Base-by-base conservation (phyloP, 2,113 vertebrate genomes). In the Cryptomyrus ogoouensis region DNA sequence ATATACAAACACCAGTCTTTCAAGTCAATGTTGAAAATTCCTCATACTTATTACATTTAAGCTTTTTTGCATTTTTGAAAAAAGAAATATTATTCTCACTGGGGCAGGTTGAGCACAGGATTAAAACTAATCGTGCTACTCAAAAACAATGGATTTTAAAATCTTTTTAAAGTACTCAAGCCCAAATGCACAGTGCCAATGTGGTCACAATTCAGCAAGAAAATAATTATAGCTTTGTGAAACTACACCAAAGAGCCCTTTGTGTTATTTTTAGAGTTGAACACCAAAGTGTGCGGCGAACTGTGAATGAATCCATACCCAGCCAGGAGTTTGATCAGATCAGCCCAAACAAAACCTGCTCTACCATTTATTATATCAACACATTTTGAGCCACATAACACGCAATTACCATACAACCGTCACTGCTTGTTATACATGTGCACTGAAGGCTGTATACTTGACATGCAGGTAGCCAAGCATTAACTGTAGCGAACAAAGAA, bases 191-290 rank as follows among this genome's bases (percentile, higher is more conserved):
- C 44, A n/a, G 44, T 47, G 44, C 83, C 83, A 47, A 46, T 47
- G 24, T 21, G 19, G 83, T 46, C 83, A 47, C 83, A 47, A 46
- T 47, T 47, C 83, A n/a, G 44, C 44, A 84, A 21, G 39, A n/a
- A 47, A 84, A 84, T 84, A 84, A 84, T 84, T 84, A 84, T 42
- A 46, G 83, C 44, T 46, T 46, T 84, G 44, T 84, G 44, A 42
- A 42, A 35, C 74, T 35, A 80, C 17, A 47, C 83, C 44, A 84
- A 84, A 84, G 83, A 47, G 19, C 9, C 44, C 24, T 47, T 47
- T 84, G 42, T 84, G 44, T 47, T 46, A 47, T 84, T 47, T 47
- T 84, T 84, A 84, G 83, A 46, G 83, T 15, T 39, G 42, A 44
- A 83, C 42, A 83, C 77, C 15, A 83, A 83, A 83, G 77, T 44